Percentiles rank a stretch among this genome's conserved stretches.
These are phyloP conservation scores for Diachrysia chrysitis DNA, from an alignment of 2,888 invertebrate genomes.

Conservation along the genomic window DNA sequence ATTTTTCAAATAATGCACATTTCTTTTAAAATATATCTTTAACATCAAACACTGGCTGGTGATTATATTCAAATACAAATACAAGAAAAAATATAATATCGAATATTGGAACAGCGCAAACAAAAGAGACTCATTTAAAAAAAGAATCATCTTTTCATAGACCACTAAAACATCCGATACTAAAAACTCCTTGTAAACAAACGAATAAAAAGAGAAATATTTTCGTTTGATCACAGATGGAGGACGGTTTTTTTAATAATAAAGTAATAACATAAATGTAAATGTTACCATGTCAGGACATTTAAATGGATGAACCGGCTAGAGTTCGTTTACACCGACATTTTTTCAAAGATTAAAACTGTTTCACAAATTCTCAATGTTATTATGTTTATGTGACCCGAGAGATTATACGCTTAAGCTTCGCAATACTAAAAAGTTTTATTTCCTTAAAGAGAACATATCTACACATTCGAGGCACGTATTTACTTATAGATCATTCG, in stretches of 20 bases:
- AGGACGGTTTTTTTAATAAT: neutral
- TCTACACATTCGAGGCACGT: slow-evolving; percentile 33
- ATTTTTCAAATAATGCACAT: neutral
- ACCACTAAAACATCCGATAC: neutral
- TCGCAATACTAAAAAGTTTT: slow-evolving; percentile 18
- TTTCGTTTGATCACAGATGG: neutral
- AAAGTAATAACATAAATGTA: neutral
- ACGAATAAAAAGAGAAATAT: neutral
- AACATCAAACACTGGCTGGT: slow-evolving; percentile 1
- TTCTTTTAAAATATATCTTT: neutral
- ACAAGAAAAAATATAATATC: neutral
- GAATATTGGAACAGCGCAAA: slow-evolving; percentile 1
- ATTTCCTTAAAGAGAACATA: slow-evolving; percentile 7
- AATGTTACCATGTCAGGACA: neutral
- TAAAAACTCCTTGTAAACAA: neutral
- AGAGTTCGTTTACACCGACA: neutral
- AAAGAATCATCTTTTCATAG: slow-evolving; percentile 1
- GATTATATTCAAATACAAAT: neutral
- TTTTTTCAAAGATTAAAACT: neutral
- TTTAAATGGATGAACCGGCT: neutral
- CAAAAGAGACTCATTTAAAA: slow-evolving; percentile 1
- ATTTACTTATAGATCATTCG: slow-evolving; percentile 15
- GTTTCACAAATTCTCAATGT: neutral
- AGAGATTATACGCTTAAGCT: neutral
- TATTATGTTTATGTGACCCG: slow-evolving; percentile 6